These are phyloP conservation scores for Tauraco erythrolophus DNA, from an alignment of 2,113 vertebrate genomes.

Conservation along the genomic window DNA sequence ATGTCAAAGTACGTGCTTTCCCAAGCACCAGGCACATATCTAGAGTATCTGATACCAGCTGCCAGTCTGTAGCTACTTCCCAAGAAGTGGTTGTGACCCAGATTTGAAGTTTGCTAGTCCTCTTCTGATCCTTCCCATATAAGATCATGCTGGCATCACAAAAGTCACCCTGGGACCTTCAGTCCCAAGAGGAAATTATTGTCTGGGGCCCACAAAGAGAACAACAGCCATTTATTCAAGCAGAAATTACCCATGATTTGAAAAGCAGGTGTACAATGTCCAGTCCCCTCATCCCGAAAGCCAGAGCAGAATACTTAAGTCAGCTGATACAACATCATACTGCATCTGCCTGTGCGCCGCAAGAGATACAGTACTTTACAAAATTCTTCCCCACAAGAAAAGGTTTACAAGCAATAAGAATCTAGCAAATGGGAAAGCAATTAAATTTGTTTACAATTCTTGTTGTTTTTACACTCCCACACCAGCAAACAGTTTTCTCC, in stretches of 20 bases:
- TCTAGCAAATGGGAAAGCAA: neutral
- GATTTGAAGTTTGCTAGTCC: neutral
- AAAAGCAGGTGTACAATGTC: neutral
- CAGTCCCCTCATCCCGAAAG: neutral
- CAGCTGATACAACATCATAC: neutral
- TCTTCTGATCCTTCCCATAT: neutral
- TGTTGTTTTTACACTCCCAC: neutral
- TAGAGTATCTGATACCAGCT: accelerated
- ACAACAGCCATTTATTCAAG: neutral
- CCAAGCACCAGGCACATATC: neutral
- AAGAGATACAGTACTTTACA: neutral
- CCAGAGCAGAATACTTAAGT: neutral
- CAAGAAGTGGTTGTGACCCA: neutral
- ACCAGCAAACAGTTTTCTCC: neutral
- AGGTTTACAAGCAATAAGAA: neutral
- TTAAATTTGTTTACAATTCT: neutral
- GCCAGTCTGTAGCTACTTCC: neutral
- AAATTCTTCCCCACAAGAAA: neutral
- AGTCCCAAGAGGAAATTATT: neutral
- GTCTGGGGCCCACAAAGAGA: neutral
- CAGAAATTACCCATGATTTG: neutral
- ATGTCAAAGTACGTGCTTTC: neutral
- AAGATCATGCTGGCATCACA: neutral
- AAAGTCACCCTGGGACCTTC: neutral
- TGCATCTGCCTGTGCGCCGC: neutral